Percentiles rank a stretch among this genome's conserved stretches.
phyloP scores from a whole-genome alignment of 2,888 invertebrate genomes.

The Linyphia triangularis region DNA sequence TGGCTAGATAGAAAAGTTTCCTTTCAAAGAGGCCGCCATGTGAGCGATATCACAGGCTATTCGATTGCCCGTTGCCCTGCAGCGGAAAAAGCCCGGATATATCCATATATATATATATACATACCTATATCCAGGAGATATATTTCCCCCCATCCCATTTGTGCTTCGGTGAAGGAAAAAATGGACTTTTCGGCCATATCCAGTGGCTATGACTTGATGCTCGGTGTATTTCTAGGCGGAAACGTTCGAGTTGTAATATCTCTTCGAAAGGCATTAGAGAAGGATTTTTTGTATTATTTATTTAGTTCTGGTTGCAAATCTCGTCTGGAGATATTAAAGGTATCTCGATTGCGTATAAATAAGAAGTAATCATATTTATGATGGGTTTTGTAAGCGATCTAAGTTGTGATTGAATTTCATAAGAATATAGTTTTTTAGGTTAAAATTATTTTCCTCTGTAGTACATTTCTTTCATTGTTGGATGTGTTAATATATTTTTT shows the following conservation, averaged over 20 bases:
- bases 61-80: constrained; percentile 44
- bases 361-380: constrained; percentile 13
- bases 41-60: constrained; percentile 38
- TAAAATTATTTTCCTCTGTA: no score
- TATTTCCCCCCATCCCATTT: constrained; percentile 29
- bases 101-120: constrained; percentile 26
- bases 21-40: constrained; percentile 21
- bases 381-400: background rate
- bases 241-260: constrained; percentile 40
- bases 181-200: constrained; percentile 53
- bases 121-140: background rate
- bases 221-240: constrained; percentile 17
- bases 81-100: constrained; percentile 54
- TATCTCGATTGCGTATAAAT: constrained; percentile 7
- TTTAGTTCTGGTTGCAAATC: constrained; percentile 22
- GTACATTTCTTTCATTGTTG: no score
- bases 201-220: constrained; percentile 58
- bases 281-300: constrained; percentile 3
- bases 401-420: background rate
- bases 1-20: constrained; percentile 45
- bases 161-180: constrained; percentile 23
- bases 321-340: constrained; percentile 35
- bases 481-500: no score
- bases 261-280: constrained; percentile 38
- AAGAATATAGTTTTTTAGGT: no score